These are phyloP conservation scores for Galago senegalensis DNA, from an alignment of 2,797 vertebrate species.

Conservation along the genomic window DNA sequence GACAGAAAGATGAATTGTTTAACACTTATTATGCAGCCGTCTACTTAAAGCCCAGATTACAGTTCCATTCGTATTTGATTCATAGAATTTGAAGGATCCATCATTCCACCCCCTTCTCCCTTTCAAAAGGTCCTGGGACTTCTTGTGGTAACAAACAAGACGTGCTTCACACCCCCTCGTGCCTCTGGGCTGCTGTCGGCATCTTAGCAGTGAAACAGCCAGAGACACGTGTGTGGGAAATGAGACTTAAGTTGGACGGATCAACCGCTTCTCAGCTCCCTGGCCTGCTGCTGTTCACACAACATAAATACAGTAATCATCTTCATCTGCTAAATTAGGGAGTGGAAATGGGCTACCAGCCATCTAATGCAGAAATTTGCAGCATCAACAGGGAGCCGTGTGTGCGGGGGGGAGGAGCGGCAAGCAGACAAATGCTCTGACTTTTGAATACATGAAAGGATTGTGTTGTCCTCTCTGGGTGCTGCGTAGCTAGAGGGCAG, in stretches of 20 bases:
- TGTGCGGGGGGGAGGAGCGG: background rate
- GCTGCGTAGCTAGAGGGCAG: background rate
- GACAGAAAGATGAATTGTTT: slow-evolving; percentile 87
- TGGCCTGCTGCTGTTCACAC: slow-evolving; percentile 59
- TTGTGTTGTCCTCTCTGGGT: background rate
- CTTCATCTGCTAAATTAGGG: slow-evolving; percentile 75
- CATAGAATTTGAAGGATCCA: slow-evolving; percentile 80
- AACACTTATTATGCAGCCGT: slow-evolving; percentile 82
- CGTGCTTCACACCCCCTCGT: background rate
- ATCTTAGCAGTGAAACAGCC: slow-evolving; percentile 1
- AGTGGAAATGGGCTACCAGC: slow-evolving; percentile 65
- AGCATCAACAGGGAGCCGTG: background rate
- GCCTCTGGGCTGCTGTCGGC: background rate
- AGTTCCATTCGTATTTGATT: slow-evolving; percentile 84
- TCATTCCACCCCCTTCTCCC: slow-evolving; percentile 51
- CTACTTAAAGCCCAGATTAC: slow-evolving; percentile 79
- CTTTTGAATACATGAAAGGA: slow-evolving; percentile 7
- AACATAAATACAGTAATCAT: slow-evolving; percentile 74
- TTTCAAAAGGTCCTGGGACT: slow-evolving; percentile 69
- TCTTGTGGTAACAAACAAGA: slow-evolving; percentile 64
- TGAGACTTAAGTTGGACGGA: slow-evolving; percentile 46
- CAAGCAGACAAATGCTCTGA: background rate
- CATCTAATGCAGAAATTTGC: background rate
- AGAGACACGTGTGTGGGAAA: background rate
- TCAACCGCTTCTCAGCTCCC: slow-evolving; percentile 53